Percentiles rank a stretch among this genome's conserved stretches.
Evolutionary conservation across 2,113 vertebrate genomes (phyloP).

Genomic region (Percopsis transmontana): DNA sequence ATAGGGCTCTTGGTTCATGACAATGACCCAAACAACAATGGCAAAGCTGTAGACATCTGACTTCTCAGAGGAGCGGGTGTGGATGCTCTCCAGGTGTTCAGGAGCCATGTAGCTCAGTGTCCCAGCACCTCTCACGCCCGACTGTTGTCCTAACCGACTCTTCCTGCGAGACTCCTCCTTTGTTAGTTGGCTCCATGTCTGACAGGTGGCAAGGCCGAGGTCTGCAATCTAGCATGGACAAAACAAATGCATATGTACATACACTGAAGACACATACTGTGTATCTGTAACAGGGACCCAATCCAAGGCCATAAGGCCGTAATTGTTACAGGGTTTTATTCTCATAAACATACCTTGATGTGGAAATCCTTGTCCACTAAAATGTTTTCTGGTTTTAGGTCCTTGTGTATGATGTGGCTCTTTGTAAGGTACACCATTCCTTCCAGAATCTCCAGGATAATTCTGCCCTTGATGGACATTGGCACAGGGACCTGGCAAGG

Average conservation of each 20-base stretch:
- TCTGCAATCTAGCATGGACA: slow-evolving; percentile 86
- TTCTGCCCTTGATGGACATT: slow-evolving; percentile 86
- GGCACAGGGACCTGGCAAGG: slow-evolving; percentile 81
- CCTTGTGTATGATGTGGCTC: slow-evolving; percentile 89
- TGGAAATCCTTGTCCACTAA: slow-evolving; percentile 90
- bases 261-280: not conserved
- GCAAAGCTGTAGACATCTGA: slow-evolving; percentile 96
- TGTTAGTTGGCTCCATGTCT: slow-evolving; percentile 90
- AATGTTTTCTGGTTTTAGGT: slow-evolving; percentile 96
- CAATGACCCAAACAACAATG: slow-evolving; percentile 92
- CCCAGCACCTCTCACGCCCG: slow-evolving; percentile 75
- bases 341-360: slow-evolving; percentile 84
- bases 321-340: not conserved
- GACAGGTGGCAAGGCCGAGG: slow-evolving; percentile 87
- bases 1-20: slow-evolving; percentile 88
- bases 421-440: slow-evolving; percentile 91
- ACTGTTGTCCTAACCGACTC: slow-evolving; percentile 28
- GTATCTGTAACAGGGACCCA: not conserved
- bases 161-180: slow-evolving; percentile 83
- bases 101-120: slow-evolving; percentile 97
- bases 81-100: slow-evolving; percentile 84
- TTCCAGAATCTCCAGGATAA: slow-evolving; percentile 88
- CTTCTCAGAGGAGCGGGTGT: slow-evolving; percentile 84
- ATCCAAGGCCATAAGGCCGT: not conserved
- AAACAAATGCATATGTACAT: not conserved